Evolutionary conservation across 2,888 invertebrate species (phyloP).

Genomic region (Fabriciana adippe): DNA sequence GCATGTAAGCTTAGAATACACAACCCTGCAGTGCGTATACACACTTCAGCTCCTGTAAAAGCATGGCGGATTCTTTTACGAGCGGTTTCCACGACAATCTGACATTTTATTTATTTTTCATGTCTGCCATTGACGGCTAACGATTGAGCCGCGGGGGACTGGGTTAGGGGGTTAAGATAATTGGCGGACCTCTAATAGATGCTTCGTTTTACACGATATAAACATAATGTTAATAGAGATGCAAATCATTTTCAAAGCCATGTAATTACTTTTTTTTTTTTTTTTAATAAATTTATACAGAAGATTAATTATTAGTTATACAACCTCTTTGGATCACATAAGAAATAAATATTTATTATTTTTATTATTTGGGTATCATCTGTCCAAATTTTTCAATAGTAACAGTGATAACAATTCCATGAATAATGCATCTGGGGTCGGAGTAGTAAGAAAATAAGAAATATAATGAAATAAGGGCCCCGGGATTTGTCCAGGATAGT

Average conservation of each 20-base stretch:
- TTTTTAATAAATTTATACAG: not conserved
- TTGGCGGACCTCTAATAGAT: slow-evolving; percentile 46
- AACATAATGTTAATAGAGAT: not conserved
- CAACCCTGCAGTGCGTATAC: slow-evolving; percentile 37
- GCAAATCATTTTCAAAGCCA: slow-evolving; percentile 13
- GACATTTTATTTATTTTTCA: slow-evolving; percentile 77
- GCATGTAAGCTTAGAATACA: not conserved
- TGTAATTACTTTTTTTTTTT: slow-evolving; percentile 17
- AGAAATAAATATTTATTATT: not conserved
- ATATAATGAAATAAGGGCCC: slow-evolving; percentile 63
- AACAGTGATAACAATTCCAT: slow-evolving; percentile 47
- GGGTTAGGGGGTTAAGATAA: slow-evolving; percentile 53
- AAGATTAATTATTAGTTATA: too few relatives aligned
- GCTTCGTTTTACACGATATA: not conserved
- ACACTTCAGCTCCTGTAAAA: slow-evolving; percentile 32
- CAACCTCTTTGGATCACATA: too few relatives aligned
- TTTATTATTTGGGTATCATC: not conserved
- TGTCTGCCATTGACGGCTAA: slow-evolving; percentile 71
- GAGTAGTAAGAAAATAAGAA: slow-evolving; percentile 46
- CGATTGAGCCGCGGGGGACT: slow-evolving; percentile 51
- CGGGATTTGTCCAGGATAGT: slow-evolving; percentile 49
- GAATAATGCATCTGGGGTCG: slow-evolving; percentile 64
- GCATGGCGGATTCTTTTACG: slow-evolving; percentile 49
- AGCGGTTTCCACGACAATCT: slow-evolving; percentile 54
- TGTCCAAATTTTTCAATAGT: slow-evolving; percentile 27